Base-by-base conservation (phyloP, 2,888 invertebrate genomes). In the Aphodius granarius region DNA sequence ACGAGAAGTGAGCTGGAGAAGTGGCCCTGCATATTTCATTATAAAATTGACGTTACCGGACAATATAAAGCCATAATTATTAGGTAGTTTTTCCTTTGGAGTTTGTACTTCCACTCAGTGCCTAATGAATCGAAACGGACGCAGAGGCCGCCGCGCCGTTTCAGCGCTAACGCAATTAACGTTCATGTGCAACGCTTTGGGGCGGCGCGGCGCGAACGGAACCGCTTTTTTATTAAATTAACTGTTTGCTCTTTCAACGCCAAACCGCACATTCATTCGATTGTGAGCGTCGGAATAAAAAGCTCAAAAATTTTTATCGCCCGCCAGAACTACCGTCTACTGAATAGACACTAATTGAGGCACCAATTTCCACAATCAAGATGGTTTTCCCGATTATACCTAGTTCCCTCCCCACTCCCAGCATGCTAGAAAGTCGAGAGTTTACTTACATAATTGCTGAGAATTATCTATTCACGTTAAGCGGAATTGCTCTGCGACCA, bases 191-290 rank as follows among this genome's bases (percentile, higher is more conserved):
- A 43, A 20, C 72, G 72, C 62, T 72, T 72, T 17, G 63, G 72
- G 72, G 72, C 62, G 19, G 43, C 1, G 2, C 43, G 43, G 43
- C 43, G 43, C 43, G 43, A 43, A 43, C 43, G 43, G 43, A 2
- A 43, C 43, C 73, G 73, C 66, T 73, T 73, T 66, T 66, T 43
- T 22, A 73, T 73, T 73, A 65, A 73, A 73, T 73, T 73, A 73
- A 73, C 73, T 73, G 66, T 73, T 73, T 73, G 66, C 66, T 65
- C 73, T 73, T 66, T 73, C 68, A 68, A 21, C 68, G 68, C 21
- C 68, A 22, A 68, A 20, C 68, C 68, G 68, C 43, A 43, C 43
- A 43, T 43, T 43, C 43, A 43, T 43, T 43, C 43, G 43, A 43
- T 43, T 43, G 43, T 43, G 43, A 43, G 43, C 43, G 43, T 2